These are phyloP conservation scores for Brachypodius melanocephalos DNA, from an alignment of 2,113 vertebrate species.

Conservation along the genomic window DNA sequence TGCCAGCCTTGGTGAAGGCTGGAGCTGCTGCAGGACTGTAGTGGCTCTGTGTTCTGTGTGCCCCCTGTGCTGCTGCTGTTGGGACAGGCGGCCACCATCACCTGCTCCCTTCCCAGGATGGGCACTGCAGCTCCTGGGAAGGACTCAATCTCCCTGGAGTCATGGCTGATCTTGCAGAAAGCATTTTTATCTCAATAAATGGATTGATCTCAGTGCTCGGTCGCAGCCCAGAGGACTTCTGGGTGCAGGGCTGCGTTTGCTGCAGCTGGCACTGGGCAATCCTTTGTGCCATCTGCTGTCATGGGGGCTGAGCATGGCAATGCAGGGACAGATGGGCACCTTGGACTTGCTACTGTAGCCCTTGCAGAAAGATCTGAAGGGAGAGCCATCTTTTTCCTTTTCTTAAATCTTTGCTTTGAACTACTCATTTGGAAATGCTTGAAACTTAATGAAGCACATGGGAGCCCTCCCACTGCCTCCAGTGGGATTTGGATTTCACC, in stretches of 20 bases:
- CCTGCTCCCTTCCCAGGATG: not conserved
- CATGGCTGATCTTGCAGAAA: not conserved
- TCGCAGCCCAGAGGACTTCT: accelerated
- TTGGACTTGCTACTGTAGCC: not conserved
- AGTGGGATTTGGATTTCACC: not conserved
- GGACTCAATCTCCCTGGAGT: not conserved
- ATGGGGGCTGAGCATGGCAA: accelerated
- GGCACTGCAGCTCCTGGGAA: not conserved
- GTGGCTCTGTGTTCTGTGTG: not conserved
- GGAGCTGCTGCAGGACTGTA: not conserved
- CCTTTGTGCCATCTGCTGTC: not conserved
- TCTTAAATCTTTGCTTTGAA: not conserved
- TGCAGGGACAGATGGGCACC: not conserved
- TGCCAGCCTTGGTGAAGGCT: not conserved
- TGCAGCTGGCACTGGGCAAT: accelerated
- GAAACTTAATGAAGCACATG: not conserved
- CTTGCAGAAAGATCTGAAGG: not conserved
- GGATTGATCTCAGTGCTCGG: not conserved
- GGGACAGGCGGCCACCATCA: accelerated
- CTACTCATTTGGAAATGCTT: not conserved
- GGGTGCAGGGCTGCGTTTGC: not conserved
- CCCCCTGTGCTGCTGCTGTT: accelerated
- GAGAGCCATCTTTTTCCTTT: not conserved
- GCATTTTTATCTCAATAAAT: accelerated
- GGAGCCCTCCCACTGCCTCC: not conserved